phyloP scores from a whole-genome alignment of 2,888 invertebrate species.

The Eupithecia dodoneata region DNA sequence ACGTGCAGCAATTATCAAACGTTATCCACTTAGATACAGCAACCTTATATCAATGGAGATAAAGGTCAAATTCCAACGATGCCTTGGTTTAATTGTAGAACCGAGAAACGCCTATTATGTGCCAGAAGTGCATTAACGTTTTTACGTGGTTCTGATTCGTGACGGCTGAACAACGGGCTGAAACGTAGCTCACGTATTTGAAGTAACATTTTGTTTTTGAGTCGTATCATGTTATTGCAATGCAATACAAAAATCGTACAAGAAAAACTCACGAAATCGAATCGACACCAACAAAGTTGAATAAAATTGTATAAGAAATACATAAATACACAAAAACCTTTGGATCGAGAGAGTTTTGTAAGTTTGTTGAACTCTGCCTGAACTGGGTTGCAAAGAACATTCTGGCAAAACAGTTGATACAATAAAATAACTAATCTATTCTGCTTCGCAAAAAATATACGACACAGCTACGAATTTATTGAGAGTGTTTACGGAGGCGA shows the following conservation, averaged over 20 bases:
- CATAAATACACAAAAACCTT: not conserved
- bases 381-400: not conserved
- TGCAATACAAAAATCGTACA: not conserved
- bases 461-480: constrained; percentile 14
- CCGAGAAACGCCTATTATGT: constrained; percentile 9
- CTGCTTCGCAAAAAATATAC: constrained; percentile 7
- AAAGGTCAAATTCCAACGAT: constrained; percentile 21
- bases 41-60: constrained; percentile 19
- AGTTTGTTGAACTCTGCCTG: constrained; percentile 6
- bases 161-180: constrained; percentile 51
- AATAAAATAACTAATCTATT: not conserved
- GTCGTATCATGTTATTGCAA: not conserved
- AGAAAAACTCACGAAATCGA: not conserved
- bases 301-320: too few relatives aligned
- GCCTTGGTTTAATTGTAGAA: constrained; percentile 7
- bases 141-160: constrained; percentile 40
- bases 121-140: constrained; percentile 34
- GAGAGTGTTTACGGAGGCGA: constrained; percentile 15
- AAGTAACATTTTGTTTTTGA: constrained; percentile 19
- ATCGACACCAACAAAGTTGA: not conserved
- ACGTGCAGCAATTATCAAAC: constrained; percentile 24
- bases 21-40: constrained; percentile 22
- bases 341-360: not conserved
- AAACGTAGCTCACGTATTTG: constrained; percentile 1
- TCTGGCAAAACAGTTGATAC: not conserved